A percentile compares a stretch with the other conserved stretches of the same genome.
phyloP scores from a whole-genome alignment of 2,797 vertebrate genomes.

The Syngnathus acus region DNA sequence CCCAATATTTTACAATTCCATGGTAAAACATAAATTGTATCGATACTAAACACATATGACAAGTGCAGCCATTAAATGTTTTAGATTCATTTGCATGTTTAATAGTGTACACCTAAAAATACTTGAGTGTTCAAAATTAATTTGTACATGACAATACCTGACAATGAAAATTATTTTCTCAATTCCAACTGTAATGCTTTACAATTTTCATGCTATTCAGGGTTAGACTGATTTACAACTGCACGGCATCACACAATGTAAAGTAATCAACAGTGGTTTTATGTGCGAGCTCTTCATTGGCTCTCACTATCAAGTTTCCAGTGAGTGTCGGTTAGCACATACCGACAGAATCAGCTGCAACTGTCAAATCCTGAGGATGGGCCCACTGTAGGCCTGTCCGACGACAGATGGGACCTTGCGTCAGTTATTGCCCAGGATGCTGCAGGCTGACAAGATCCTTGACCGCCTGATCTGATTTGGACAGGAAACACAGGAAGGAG shows the following conservation, averaged over 20 bases:
- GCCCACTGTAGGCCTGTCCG: not conserved
- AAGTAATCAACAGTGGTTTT: too few species aligned
- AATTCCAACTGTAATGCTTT: not conserved
- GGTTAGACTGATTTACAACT: not conserved
- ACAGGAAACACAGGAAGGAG: constrained; percentile 88
- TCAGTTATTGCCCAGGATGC: constrained; percentile 35
- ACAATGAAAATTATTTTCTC: not conserved
- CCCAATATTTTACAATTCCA: not conserved
- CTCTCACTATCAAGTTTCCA: not conserved
- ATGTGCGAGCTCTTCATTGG: not conserved
- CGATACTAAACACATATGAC: not conserved
- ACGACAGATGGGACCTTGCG: constrained; percentile 37
- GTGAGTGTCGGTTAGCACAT: not conserved
- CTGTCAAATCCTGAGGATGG: not conserved
- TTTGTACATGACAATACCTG: not conserved
- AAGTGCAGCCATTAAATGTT: not conserved
- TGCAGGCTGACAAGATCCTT: constrained; percentile 54
- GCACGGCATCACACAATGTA: not conserved
- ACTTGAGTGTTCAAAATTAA: not conserved
- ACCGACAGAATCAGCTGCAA: constrained; percentile 1
- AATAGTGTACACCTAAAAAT: not conserved
- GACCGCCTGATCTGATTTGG: constrained; percentile 66
- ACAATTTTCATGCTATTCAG: not conserved
- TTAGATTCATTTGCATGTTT: not conserved
- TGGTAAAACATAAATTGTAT: not conserved